These are phyloP conservation scores for Archips crataeganus DNA, from an alignment of 2,888 invertebrate species.

Conservation along the genomic window DNA sequence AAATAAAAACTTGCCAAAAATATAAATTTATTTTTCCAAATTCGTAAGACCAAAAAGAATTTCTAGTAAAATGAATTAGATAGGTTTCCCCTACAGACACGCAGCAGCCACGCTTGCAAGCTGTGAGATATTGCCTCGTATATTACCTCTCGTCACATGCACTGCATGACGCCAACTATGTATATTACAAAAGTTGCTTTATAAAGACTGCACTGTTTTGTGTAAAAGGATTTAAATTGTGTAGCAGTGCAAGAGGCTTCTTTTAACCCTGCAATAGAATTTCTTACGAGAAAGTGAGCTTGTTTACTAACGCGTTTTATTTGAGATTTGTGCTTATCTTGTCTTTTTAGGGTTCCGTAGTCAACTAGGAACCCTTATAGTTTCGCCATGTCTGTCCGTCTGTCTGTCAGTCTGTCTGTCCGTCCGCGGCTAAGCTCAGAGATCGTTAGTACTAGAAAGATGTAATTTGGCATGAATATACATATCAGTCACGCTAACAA, in stretches of 20 bases:
- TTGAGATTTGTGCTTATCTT: too few relatives aligned
- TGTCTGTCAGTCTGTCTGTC: too few relatives aligned
- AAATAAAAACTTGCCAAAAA: neutral
- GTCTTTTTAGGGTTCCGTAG: too few relatives aligned
- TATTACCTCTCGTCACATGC: slow-evolving; percentile 61
- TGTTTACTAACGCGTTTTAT: too few relatives aligned
- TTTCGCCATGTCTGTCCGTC: too few relatives aligned
- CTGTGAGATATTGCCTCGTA: slow-evolving; percentile 60
- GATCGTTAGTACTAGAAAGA: too few relatives aligned
- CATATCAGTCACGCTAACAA: too few relatives aligned
- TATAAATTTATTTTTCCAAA: slow-evolving; percentile 10
- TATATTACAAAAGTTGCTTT: slow-evolving; percentile 25
- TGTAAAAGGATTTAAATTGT: slow-evolving; percentile 20
- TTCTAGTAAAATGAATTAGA: slow-evolving; percentile 22
- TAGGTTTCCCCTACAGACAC: slow-evolving; percentile 21
- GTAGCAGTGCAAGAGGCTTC: slow-evolving; percentile 15
- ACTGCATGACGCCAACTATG: slow-evolving; percentile 51
- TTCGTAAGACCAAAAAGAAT: neutral
- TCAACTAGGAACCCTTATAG: too few relatives aligned
- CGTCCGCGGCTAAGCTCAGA: too few relatives aligned
- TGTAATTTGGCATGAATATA: too few relatives aligned
- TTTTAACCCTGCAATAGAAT: slow-evolving; percentile 21
- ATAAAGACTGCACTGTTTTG: slow-evolving; percentile 33
- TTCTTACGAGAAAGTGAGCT: neutral
- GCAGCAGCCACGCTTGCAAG: slow-evolving; percentile 34